These are phyloP conservation scores for Torymus auratus DNA, from an alignment of 2,888 invertebrate species.

Conservation along the genomic window DNA sequence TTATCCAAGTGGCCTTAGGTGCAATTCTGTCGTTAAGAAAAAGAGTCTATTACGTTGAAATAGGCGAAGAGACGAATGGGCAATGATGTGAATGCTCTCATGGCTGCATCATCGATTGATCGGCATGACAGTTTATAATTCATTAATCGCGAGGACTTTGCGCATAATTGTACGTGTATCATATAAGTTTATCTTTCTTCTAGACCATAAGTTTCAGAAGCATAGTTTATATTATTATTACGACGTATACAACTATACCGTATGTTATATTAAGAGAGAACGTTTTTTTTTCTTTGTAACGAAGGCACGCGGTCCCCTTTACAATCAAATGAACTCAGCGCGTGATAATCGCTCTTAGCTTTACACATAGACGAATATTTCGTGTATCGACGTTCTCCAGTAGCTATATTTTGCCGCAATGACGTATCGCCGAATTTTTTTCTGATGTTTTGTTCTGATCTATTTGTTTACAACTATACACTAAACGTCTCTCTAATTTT, in stretches of 20 bases:
- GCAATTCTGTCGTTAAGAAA: slow-evolving; percentile 56
- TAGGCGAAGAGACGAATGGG: slow-evolving; percentile 20
- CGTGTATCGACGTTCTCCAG: slow-evolving; percentile 72
- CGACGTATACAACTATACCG: slow-evolving; percentile 52
- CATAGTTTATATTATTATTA: slow-evolving; percentile 66
- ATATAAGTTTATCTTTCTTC: slow-evolving; percentile 54
- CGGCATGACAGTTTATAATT: slow-evolving; percentile 25
- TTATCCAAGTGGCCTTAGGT: slow-evolving; percentile 62
- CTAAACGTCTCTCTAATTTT: slow-evolving; percentile 28
- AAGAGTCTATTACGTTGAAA: slow-evolving; percentile 27
- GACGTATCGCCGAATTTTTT: slow-evolving; percentile 62
- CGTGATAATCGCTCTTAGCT: slow-evolving; percentile 68
- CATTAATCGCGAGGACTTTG: slow-evolving; percentile 41
- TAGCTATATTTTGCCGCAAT: slow-evolving; percentile 73
- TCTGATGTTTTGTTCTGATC: slow-evolving; percentile 50
- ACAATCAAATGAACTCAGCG: slow-evolving; percentile 72
- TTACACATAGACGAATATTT: slow-evolving; percentile 66
- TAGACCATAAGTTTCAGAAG: slow-evolving; percentile 60
- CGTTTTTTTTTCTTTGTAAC: slow-evolving; percentile 58
- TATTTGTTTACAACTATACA: slow-evolving; percentile 33
- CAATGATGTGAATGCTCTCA: background rate
- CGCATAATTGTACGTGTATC: slow-evolving; percentile 55
- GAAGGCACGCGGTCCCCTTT: slow-evolving; percentile 77
- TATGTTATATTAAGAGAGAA: slow-evolving; percentile 51
- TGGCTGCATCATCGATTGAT: slow-evolving; percentile 31